These are phyloP conservation scores for Poeciliopsis turrubarensis DNA, from an alignment of 2,113 vertebrate species.

Conservation along the genomic window DNA sequence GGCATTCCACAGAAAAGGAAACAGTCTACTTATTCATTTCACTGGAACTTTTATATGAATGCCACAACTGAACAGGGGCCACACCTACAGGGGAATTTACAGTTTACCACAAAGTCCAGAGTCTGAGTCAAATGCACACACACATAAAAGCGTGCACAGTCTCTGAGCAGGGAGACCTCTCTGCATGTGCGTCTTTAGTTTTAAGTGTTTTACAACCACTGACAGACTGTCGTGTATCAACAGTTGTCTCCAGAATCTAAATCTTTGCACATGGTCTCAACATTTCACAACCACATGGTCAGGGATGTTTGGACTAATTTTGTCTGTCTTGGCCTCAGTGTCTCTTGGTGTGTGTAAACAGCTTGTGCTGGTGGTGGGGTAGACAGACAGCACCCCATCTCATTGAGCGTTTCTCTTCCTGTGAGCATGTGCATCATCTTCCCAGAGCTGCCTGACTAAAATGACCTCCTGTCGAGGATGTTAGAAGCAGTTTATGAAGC, in stretches of 20 bases:
- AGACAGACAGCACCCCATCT: slow-evolving; percentile 15
- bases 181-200: slow-evolving; percentile 41
- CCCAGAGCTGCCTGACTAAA: slow-evolving; percentile 48
- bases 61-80: slow-evolving; percentile 51
- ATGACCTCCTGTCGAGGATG: slow-evolving; percentile 54
- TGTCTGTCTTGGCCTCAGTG: slow-evolving; percentile 5
- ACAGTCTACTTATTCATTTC: slow-evolving; percentile 73
- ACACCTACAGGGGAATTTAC: slow-evolving; percentile 70
- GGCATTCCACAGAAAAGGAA: slow-evolving; percentile 67
- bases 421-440: slow-evolving; percentile 63
- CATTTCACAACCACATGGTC: slow-evolving; percentile 65
- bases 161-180: slow-evolving; percentile 22
- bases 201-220: slow-evolving; percentile 45
- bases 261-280: slow-evolving; percentile 70
- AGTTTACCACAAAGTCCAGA: slow-evolving; percentile 63
- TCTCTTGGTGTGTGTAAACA: slow-evolving; percentile 31
- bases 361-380: slow-evolving; percentile 20
- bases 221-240: slow-evolving; percentile 55
- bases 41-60: slow-evolving; percentile 70
- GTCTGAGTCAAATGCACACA: slow-evolving; percentile 12
- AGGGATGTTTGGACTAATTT: slow-evolving; percentile 54
- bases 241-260: slow-evolving; percentile 66
- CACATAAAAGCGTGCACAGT: slow-evolving; percentile 3
- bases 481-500: slow-evolving; percentile 48
- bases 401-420: slow-evolving; percentile 24